phyloP scores from a whole-genome alignment of 2,888 invertebrate genomes.

The Athripsodes cinereus region DNA sequence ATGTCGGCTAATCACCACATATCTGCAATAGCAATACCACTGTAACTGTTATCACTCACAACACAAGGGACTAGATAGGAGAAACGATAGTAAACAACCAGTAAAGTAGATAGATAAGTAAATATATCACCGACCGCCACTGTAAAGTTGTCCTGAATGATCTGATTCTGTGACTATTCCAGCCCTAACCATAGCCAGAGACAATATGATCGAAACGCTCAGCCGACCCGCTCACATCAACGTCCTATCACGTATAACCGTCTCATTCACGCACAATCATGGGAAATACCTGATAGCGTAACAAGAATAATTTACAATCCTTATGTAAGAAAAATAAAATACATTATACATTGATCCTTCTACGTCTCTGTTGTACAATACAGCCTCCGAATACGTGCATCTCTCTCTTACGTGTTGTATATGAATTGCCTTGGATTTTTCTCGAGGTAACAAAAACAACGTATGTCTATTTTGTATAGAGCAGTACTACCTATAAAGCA shows the following conservation, averaged over 20 bases:
- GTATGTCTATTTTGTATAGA: constrained; percentile 1
- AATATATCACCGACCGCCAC: constrained; percentile 5
- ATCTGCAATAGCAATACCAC: no score
- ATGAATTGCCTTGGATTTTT: constrained; percentile 24
- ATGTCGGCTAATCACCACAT: constrained; percentile 14
- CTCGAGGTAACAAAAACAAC: constrained; percentile 17
- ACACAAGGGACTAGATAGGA: not conserved
- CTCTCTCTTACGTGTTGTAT: constrained; percentile 10
- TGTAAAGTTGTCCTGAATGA: constrained; percentile 4
- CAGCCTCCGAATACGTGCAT: constrained; percentile 13
- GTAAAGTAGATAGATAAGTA: not conserved
- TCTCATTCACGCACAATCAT: constrained; percentile 28
- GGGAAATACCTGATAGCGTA: constrained; percentile 28
- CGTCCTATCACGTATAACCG: constrained; percentile 17
- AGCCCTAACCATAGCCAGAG: constrained; percentile 29
- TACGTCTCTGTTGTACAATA: constrained; percentile 17
- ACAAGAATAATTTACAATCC: constrained; percentile 26
- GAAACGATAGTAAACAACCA: constrained; percentile 4
- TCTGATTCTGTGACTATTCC: constrained; percentile 23
- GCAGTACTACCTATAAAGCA: not conserved
- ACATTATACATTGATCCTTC: constrained; percentile 8
- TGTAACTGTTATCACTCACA: no score
- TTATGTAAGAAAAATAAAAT: constrained; percentile 15
- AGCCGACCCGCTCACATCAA: constrained; percentile 28
- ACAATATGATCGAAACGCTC: constrained; percentile 50